Evolutionary conservation across 2,888 invertebrate species (phyloP), one percentile per base, ranked within the genome.

Genomic region (Anarsia innoxiella): DNA sequence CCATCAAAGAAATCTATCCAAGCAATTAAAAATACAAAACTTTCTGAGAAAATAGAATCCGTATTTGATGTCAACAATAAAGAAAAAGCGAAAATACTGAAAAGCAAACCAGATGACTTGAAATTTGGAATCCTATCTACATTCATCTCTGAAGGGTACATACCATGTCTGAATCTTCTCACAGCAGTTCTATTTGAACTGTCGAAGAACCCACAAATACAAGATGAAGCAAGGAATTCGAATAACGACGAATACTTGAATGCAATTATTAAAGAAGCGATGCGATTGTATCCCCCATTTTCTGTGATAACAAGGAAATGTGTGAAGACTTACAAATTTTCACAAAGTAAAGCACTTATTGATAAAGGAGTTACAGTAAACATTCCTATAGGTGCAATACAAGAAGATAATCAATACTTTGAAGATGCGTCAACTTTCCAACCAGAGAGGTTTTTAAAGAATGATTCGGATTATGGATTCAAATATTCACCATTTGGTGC

Each of bases 131-230:
- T 67, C 11, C 35, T 80, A 37, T 46, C 63, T 3, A 57, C 70
- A 29, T 79, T 84, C 47, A 58, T 84, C 34, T 74, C 66, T 31
- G 80, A 84, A 52, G 84, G 84, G 10, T 80, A 79, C 41, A 55
- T 74, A 26, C 79, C 84, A 1, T 77, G 76, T 45, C 48, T 71
- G 12, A 72, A 71, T 43, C 44, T 68, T 15, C 48, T 84, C 19
- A 74, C 75, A 15, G 62, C 73, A 9, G 45, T 80, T 32, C 49
- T 82, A 9, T 77, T 63, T 42, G 78, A 84, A 53, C 50, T 84
- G 29, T 66, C 83, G 19, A 60, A 59, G 31, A 59, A 76, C 44
- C 54, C 59, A 9, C 44, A 66, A 39, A 48, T 65, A 3, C 84
- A 83, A 48, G 58, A 64, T 32, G 70, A 66, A 48, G 62, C 66